A percentile compares a stretch with the other conserved stretches of the same genome.
These are phyloP conservation scores for Gari tellinella DNA, from an alignment of 2,888 invertebrate species.

Conservation along the genomic window DNA sequence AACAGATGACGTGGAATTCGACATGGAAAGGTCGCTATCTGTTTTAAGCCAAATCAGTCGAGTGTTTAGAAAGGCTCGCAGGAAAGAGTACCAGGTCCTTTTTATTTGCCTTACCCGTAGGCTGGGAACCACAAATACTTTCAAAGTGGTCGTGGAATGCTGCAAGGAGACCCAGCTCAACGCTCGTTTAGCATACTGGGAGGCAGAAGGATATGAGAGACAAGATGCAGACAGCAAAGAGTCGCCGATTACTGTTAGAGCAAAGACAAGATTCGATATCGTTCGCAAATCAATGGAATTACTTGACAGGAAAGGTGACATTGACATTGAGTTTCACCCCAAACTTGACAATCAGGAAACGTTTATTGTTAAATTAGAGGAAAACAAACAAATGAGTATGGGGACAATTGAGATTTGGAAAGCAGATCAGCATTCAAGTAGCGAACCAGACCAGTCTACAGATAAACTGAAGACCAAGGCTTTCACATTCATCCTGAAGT, in stretches of 20 bases:
- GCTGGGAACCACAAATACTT: constrained; percentile 41
- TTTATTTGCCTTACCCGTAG: constrained; percentile 30
- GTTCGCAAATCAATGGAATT: not conserved
- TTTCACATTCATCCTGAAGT: no score
- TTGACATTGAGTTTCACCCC: constrained; percentile 33
- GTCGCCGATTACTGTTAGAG: not conserved
- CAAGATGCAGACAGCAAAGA: constrained; percentile 6
- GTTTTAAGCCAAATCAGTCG: constrained; percentile 28
- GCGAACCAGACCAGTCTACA: no score
- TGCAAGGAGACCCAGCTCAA: constrained; percentile 27
- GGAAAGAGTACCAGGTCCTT: constrained; percentile 28
- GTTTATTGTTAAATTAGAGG: constrained; percentile 2
- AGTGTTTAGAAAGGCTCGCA: constrained; percentile 31
- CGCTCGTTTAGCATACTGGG: constrained; percentile 10
- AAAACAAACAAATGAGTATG: no score
- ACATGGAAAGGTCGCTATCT: constrained; percentile 17
- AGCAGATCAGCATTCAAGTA: no score
- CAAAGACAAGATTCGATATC: constrained; percentile 8
- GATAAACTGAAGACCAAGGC: no score
- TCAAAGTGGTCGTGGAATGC: constrained; percentile 27
- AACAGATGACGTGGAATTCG: not conserved
- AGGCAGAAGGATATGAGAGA: constrained; percentile 29
- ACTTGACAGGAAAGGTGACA: not conserved
- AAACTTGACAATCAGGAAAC: constrained; percentile 20
- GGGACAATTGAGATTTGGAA: no score